Evolutionary conservation across 2,888 invertebrate species (phyloP), one percentile per base, ranked within the genome.

Genomic region (Patella caerulea): DNA sequence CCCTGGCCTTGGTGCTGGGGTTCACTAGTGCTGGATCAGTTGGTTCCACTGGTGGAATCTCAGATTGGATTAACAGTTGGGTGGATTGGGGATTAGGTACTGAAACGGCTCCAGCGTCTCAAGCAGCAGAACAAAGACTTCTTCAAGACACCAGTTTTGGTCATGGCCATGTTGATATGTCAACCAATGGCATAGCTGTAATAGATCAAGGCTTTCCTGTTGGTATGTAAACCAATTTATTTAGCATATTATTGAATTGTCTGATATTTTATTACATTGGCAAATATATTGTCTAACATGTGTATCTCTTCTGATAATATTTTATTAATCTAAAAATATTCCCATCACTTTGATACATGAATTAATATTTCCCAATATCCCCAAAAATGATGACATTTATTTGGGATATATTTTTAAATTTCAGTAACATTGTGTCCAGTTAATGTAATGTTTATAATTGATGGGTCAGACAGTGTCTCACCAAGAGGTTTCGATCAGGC

Each of bases 391-490:
- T 45, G 7, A 45, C 7, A 45, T 45, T 9, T 45, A 45, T 45
- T 45, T 45, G 9, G 9, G 45, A 9, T 45, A 45, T 45, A 45
- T 45, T 75, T 69, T 55, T 19, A 24, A 70, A 19, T 74, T 56
- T n/a, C 78, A 83, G 83, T 83, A 17, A 81, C 74, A 14, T 54
- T 72, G 45, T 83, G 83, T 71, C 83, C 83, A 0, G 71, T 78
- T 7, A 80, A 83, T 59, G 80, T 83, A 7, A 71, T 81, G 24
- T 81, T 83, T 54, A 55, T 83, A 12, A 75, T 83, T n/a, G 83
- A 83, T 73, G 80, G 81, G n/a, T 83, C 83, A 1, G 83, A 81
- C 74, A 83, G 83, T 55, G 77, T 81, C 14, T 76, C 80, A 0
- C 65, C 74, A 3, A 29, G 74, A 14, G 78, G 77, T 15, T 81